Evolutionary conservation across 2,888 invertebrate species (phyloP), one percentile per base, ranked within the genome.

Genomic region (Morpho achilles): DNA sequence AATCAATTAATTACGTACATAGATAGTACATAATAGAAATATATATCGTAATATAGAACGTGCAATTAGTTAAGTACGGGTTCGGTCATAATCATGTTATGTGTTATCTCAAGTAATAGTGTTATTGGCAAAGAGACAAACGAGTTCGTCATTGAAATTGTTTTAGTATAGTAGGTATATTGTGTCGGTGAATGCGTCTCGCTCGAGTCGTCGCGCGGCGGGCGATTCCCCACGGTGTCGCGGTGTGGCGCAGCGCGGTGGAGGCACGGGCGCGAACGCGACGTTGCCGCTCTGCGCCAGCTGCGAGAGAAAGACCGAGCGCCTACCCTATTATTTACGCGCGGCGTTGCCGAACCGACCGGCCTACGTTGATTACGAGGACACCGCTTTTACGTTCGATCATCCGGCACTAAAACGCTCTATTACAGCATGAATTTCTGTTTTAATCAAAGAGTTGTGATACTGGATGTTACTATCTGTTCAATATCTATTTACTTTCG

Each of bases 291-390:
- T 78, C 69, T 75, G 82, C 87, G 86, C 88, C 89, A 87, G 87
- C 90, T 89, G 90, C 87, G 87, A 89, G 87, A 87, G 88, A 87
- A 87, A 88, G 83, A 89, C 84, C 81, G 82, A 80, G 83, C 84
- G 87, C 86, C 84, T 88, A 90, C 90, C 90, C 90, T 89, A 89
- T 90, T 89, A 89, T 89, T 89, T 89, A 89, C 88, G 85, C 87
- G 90, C 88, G 87, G 74, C 84, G 90, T 90, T 90, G 90, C 88
- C 90, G 76, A 71, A 65, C 77, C 84, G 86, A 71, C 69, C 84
- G 83, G 86, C 87, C 88, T 89, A 90, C 89, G 89, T 89, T 89
- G 85, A 89, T 89, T 90, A 89, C 89, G 89, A 90, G 89, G 89
- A 90, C 89, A 89, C 85, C 83, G 87, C 86, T 88, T 88, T 88